Conservation (phyloP, 64 coral and sea anemone species). For the Orbicella faveolata region DNA sequence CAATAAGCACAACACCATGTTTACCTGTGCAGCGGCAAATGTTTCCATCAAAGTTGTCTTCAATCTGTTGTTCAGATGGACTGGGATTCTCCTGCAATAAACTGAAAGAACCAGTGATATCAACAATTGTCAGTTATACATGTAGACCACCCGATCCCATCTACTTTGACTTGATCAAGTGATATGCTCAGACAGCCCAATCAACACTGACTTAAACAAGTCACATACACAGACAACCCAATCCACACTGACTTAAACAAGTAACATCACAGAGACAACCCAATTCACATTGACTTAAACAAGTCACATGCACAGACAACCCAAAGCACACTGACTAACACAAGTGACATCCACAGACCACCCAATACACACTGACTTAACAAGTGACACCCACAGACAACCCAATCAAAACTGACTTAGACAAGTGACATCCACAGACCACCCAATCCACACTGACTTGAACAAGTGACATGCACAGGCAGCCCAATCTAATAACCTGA, state of each 20-base stretch:
- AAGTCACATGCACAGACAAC: no score
- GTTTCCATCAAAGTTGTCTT: constrained; percentile 91
- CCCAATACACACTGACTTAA: no score
- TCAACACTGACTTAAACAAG: no score
- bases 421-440: not conserved
- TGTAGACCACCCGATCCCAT: not conserved
- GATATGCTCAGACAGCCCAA: not conserved
- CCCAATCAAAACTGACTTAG: not conserved
- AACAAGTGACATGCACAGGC: no score
- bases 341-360: not conserved
- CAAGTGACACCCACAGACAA: no score
- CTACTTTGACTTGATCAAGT: no score
- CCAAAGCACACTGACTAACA: no score
- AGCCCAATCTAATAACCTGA: not conserved
- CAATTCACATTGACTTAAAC: no score
- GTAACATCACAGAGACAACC: no score
- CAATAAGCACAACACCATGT: no score
- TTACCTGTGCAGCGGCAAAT: constrained; percentile 91
- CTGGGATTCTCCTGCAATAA: constrained; percentile 65
- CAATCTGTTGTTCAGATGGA: constrained; percentile 83
- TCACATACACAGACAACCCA: no score
- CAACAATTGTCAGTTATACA: not conserved
- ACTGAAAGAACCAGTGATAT: constrained; percentile 23
- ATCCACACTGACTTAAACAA: no score
- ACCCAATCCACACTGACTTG: not conserved